Evolutionary conservation across 35 echinoderm and acorn worm species (phyloP), one percentile per base, ranked within the genome.

Genomic region (Nesometra sesokonis): DNA sequence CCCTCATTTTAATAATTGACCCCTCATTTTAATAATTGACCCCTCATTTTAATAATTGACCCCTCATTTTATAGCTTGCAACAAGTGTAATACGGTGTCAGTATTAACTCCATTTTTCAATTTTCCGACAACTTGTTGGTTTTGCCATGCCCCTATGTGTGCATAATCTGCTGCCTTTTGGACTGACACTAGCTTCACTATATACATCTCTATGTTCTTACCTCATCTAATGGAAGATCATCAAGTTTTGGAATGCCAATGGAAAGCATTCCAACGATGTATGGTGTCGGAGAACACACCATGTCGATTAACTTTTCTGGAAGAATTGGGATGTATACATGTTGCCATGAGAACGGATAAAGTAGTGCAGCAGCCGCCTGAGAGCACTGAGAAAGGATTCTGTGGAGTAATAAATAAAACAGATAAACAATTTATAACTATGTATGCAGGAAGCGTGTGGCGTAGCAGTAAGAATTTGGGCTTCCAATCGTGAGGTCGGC

Each of bases 261-360:
- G 0, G 93, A 92, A 35, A 99, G 88, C 92, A 99, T 93, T 7
- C 96, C 95, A 90, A 99, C 93, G 36, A 99, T 99, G 90, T 94
- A 94, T 0, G 93, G 96, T 17, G 96, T 99, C 37, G 96, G 96
- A 4, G 92, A 94, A 78, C 96, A 99, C 33, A 90, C 92, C 96
- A 99, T 99, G 77, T 99, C 96, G 2, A 99, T 88, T 2, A 99
- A 85, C 40, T 94, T 93, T 38, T 92, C 86, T 17, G 96, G 96
- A 37, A 99, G 87, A 19, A 99, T 93, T 29, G 96, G 96, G 11
- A 99, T 93, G 77, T 99, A 99, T 80, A 91, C 96, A 35, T 99
- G 96, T 83, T 99, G 96, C 96, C 96, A 99, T 29, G 92, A 85
- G 78, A 99, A 99, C 19, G 96, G 96, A 84, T 97, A 99, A 17